phyloP scores from a whole-genome alignment of 2,113 vertebrate genomes.

The Brevimyrus niger region DNA sequence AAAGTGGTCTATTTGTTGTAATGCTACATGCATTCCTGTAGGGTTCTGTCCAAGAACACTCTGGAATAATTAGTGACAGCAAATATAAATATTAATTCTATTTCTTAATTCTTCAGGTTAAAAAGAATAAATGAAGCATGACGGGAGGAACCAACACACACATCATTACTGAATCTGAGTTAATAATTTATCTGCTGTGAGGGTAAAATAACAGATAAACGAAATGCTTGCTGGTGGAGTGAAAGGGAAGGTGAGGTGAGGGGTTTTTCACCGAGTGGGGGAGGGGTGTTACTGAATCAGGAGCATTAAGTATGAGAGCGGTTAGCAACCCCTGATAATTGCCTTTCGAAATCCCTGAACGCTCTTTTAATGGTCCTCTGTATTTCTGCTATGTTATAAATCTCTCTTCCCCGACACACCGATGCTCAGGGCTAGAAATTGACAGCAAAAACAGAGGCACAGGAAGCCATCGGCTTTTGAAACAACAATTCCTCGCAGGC shows the following conservation, averaged over 20 bases:
- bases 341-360: neutral
- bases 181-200: neutral
- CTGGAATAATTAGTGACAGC: neutral
- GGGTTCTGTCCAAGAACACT: neutral
- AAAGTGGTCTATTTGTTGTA: neutral
- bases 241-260: neutral
- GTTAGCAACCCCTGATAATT: slow-evolving; percentile 3
- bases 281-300: neutral
- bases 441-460: neutral
- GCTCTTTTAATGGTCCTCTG: neutral
- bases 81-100: neutral
- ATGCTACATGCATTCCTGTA: slow-evolving; percentile 1
- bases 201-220: neutral
- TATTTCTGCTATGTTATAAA: neutral
- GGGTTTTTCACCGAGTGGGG: neutral
- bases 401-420: neutral
- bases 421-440: neutral
- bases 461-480: neutral
- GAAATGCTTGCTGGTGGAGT: neutral
- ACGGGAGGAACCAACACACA: neutral
- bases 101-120: neutral
- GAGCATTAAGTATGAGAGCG: neutral
- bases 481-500: neutral
- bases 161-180: neutral
- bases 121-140: neutral